These are phyloP conservation scores for Choreutis nemorana DNA, from an alignment of 2,888 invertebrate species.

Conservation along the genomic window DNA sequence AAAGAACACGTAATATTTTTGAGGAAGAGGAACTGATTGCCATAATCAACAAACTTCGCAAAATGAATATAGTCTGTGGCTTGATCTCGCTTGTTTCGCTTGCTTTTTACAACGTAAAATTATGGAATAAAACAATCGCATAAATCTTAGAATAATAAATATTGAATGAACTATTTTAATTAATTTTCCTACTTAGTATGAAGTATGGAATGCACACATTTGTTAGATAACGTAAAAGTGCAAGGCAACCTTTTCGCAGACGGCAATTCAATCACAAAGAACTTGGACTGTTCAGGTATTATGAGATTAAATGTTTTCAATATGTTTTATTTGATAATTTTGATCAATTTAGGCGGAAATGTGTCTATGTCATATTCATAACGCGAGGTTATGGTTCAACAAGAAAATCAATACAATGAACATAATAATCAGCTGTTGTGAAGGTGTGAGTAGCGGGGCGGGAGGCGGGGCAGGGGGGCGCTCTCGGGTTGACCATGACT, in stretches of 20 bases:
- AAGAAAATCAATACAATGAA: constrained; percentile 63
- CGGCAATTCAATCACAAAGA: constrained; percentile 67
- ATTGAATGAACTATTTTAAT: too few relatives aligned
- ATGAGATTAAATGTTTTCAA: constrained; percentile 19
- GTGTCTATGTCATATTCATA: constrained; percentile 19
- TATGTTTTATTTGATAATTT: constrained; percentile 13
- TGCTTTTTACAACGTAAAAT: too few relatives aligned
- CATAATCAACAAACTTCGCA: too few relatives aligned
- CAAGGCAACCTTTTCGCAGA: constrained; percentile 53
- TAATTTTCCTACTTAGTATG: constrained; percentile 32
- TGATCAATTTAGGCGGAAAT: constrained; percentile 3
- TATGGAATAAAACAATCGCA: too few relatives aligned
- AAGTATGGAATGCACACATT: constrained; percentile 76
- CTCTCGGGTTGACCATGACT: constrained; percentile 53
- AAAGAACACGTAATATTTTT: too few relatives aligned
- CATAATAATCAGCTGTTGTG: constrained; percentile 62
- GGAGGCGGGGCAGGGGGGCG: constrained; percentile 16
- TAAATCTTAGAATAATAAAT: too few relatives aligned
- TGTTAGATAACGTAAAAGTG: constrained; percentile 70
- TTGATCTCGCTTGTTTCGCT: too few relatives aligned
- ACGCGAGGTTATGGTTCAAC: constrained; percentile 47
- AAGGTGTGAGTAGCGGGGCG: constrained; percentile 30
- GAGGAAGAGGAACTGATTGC: too few relatives aligned
- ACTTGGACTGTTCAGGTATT: constrained; percentile 71
- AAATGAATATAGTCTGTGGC: too few relatives aligned